These are phyloP conservation scores for Silurus meridionalis DNA, from an alignment of 2,113 vertebrate genomes.

Conservation along the genomic window DNA sequence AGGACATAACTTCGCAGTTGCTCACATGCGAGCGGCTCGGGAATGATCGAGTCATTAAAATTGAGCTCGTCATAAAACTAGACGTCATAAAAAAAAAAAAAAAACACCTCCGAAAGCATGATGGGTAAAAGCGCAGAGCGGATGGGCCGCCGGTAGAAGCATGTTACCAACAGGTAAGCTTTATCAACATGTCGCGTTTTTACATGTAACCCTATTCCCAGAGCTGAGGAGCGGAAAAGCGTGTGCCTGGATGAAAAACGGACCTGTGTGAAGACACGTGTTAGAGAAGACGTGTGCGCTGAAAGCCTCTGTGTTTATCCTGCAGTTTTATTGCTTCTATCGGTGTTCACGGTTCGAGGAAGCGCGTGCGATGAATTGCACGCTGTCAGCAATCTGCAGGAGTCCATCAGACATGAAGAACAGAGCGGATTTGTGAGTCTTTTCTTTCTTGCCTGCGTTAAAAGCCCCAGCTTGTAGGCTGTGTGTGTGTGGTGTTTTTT, in stretches of 20 bases:
- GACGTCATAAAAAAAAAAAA: slow-evolving; percentile 13
- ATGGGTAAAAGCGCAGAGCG: slow-evolving; percentile 24
- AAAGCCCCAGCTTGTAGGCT: neutral
- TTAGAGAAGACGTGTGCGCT: neutral
- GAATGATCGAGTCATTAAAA: slow-evolving; percentile 10
- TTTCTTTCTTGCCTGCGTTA: too few relatives aligned
- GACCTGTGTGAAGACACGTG: neutral
- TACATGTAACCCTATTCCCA: too few relatives aligned
- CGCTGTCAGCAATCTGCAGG: slow-evolving; percentile 63
- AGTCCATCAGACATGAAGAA: slow-evolving; percentile 62
- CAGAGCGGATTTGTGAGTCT: slow-evolving; percentile 71
- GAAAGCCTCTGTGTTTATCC: slow-evolving; percentile 24
- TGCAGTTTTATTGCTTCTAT: slow-evolving; percentile 72
- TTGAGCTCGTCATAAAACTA: neutral
- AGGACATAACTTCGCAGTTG: slow-evolving; percentile 34
- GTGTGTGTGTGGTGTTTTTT: too few relatives aligned
- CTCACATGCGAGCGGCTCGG: neutral
- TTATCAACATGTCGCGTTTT: neutral
- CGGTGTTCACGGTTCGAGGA: slow-evolving; percentile 67
- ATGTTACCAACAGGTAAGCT: slow-evolving; percentile 75
- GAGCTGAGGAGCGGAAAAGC: neutral
- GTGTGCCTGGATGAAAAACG: neutral
- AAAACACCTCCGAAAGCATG: slow-evolving; percentile 16
- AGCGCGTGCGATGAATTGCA: slow-evolving; percentile 64
- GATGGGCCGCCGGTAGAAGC: slow-evolving; percentile 72